phyloP scores from a whole-genome alignment of 37 sponge, comb jelly and placozoan genomes.

The Ianthella basta region DNA sequence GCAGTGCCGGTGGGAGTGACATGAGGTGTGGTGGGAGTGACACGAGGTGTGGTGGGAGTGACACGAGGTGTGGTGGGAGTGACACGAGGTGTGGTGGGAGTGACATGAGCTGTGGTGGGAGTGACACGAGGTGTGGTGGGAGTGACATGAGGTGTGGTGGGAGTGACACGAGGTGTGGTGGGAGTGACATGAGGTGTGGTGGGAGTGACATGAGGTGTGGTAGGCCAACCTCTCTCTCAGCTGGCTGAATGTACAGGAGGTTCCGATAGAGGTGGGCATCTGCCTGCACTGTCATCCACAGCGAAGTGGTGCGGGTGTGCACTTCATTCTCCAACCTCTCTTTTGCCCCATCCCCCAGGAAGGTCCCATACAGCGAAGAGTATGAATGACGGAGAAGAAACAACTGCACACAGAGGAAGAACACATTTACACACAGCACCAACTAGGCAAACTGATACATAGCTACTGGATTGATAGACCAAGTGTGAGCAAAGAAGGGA shows the following conservation, averaged over 20 bases:
- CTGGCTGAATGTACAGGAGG: constrained; percentile 62
- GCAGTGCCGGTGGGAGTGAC: neutral
- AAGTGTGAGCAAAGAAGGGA: neutral
- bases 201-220: too few relatives aligned
- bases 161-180: too few relatives aligned
- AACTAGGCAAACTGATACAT: neutral
- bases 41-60: too few relatives aligned
- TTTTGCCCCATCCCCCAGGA: constrained; percentile 73
- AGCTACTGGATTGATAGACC: neutral
- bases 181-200: too few relatives aligned
- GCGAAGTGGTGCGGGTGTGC: constrained; percentile 57
- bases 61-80: too few relatives aligned
- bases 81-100: too few relatives aligned
- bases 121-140: too few relatives aligned
- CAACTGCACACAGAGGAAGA: constrained; percentile 44
- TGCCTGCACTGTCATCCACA: constrained; percentile 73
- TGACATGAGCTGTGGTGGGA: too few relatives aligned
- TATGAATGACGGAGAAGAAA: constrained; percentile 78
- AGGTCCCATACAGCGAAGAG: constrained; percentile 83
- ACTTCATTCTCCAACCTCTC: constrained; percentile 67
- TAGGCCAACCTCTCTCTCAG: neutral
- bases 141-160: too few relatives aligned
- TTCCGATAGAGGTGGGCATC: constrained; percentile 62
- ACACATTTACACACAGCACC: neutral
- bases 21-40: too few relatives aligned